Evolutionary conservation across 2,888 invertebrate species (phyloP), one percentile per base, ranked within the genome.

Genomic region (Ferdinandea cuprea): DNA sequence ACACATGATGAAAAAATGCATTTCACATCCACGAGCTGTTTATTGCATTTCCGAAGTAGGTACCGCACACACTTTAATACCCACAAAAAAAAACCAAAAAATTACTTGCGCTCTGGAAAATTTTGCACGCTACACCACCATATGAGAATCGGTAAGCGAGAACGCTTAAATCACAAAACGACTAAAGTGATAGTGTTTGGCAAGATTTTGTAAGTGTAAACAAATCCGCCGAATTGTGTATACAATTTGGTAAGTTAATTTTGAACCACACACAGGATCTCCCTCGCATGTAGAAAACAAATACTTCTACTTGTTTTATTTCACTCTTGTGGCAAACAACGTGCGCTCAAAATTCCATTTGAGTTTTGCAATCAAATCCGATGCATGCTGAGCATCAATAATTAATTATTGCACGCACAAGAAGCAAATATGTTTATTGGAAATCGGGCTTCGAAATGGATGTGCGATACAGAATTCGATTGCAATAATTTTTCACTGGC

Each of bases 111-210:
- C 44, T 74, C 44, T 58, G 13, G 42, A 69, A 32, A 76, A 44
- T 65, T 76, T 81, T 81, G 80, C 80, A 71, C 80, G 37, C 80
- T 65, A 35, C 69, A 69, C 69, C 69, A 81, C 37, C 44, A n/a
- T 4, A 28, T 35, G n/a, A 25, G 32, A 44, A 9, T 5, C 13
- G 11, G 21, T 4, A 50, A 19, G 11, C 37, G 61, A 61, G 56
- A 44, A 37, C 63, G 58, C 63, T 63, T 63, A 40, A 79, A 58
- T 65, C 42, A 71, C 58, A 59, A 6, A 66, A 50, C 6, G 21
- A 35, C 32, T 40, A 3, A 58, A 42, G 21, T 56, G 11, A 25
- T 9, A 56, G 11, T 61, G 35, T 58, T 76, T 54, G 30, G 63
- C 76, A 76, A 81, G 42, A 73, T 30, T 50, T 58, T 58, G 74